Evolutionary conservation across 2,888 invertebrate species (phyloP), one percentile per base, ranked within the genome.

Genomic region (Isoperla grammatica): DNA sequence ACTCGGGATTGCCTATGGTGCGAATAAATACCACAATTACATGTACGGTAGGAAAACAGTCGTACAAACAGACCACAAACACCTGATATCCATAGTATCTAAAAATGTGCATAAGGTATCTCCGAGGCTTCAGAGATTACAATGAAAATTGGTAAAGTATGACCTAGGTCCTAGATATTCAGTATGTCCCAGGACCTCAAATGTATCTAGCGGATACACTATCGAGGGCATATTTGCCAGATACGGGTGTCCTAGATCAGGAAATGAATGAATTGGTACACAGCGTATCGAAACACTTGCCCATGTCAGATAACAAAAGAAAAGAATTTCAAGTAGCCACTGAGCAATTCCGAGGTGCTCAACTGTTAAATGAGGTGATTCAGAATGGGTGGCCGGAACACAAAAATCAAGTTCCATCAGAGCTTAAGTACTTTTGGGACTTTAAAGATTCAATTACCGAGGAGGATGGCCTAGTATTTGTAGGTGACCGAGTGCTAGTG

Each of bases 11-110:
- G 56, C 48, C 13, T 56, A 46, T 13, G 17, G 45, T 17, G 12
- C 29, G 17, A n/a, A 50, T 12, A 57, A 57, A 8, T 57, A 13
- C 49, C 57, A 57, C 50, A 46, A n/a, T 20, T 53, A n/a, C 12
- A 53, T 53, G 17, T 53, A 53, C 29, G 53, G 53, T 15, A 53
- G 29, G 8, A 29, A 29, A 29, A 29, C 29, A 29, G 29, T 29
- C 8, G 29, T 29, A 6, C 29, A 29, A 29, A 29, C 53, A 5
- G 53, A 53, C 22, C 53, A 53, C 22, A 53, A 53, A 9, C 53
- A 19, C n/a, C 35, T 53, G 17, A 29, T 53, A 11, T 17, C 23
- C 35, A n/a, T 53, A 53, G n/a, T 22, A 19, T 23, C 17, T 20
- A 42, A 56, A 56, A 48, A 19, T 48, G 19, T 53, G 15, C 23